Evolutionary conservation across 2,113 vertebrate species (phyloP), one percentile per base, ranked within the genome.

Genomic region (Xiphophorus hellerii): DNA sequence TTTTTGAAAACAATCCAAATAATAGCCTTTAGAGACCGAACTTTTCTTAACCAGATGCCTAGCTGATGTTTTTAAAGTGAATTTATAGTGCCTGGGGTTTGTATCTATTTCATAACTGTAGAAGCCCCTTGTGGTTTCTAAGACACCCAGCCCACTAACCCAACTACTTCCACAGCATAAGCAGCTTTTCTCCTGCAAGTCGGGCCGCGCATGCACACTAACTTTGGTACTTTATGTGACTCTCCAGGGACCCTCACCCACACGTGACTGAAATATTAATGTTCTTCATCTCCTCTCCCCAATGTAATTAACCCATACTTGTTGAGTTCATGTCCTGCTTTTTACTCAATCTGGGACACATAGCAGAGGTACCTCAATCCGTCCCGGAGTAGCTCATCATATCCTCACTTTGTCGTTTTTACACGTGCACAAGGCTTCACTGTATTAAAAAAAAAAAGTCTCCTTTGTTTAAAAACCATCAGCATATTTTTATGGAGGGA

Each of bases 281-380:
- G 73, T 82, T 85, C 81, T 71, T 85, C 77, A 78, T 91, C 83
- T 83, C 79, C 69, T 92, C 88, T 93, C 89, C 94, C 91, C 89
- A 75, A 93, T 87, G 92, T 92, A 94, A 94, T 94, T 94, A 94
- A 94, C 91, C 93, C 89, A 81, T 74, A 81, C 91, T 84, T 83
- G 87, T 90, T 92, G 82, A 84, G 93, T 92, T 92, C 91, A 90
- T 81, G 85, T 92, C 85, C 90, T 89, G 88, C 89, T 90, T 94
- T 92, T 82, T 85, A 54, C 88, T 88, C 87, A 89, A 93, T 92
- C 91, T 94, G 90, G 92, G 93, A 91, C 93, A 92, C 86, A 78
- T 60, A 79, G 81, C 66, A 62, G 84, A 86, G 87, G 82, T 91
- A 66, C 85, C 62, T 70, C 81, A 7, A 54, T 73, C 35, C 68